Evolutionary conservation across 2,888 invertebrate genomes (phyloP).

Genomic region (Tetheella fluctuosa): DNA sequence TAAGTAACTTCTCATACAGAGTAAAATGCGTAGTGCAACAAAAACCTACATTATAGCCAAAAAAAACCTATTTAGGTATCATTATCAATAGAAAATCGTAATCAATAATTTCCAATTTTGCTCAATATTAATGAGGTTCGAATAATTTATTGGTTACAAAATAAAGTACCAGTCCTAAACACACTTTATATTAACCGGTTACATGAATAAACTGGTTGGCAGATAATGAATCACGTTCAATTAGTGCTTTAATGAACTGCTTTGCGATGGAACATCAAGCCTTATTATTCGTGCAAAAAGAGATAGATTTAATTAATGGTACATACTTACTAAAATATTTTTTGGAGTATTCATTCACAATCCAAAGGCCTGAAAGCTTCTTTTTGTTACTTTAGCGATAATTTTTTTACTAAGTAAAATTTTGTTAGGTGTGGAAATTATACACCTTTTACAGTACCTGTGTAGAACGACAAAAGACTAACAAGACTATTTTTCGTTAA

Average conservation of each 20-base stretch:
- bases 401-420: slow-evolving; percentile 4
- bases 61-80: too few relatives aligned
- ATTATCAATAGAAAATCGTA: not conserved
- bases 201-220: slow-evolving; percentile 51
- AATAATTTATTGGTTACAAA: slow-evolving; percentile 2
- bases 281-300: slow-evolving; percentile 20
- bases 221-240: slow-evolving; percentile 62
- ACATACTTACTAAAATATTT: slow-evolving; percentile 24
- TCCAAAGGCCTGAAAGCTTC: slow-evolving; percentile 33
- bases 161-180: slow-evolving; percentile 22
- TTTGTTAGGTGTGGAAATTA: not conserved
- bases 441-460: not conserved
- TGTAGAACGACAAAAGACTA: not conserved
- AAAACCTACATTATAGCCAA: too few relatives aligned
- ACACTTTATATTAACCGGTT: slow-evolving; percentile 35
- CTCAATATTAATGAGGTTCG: slow-evolving; percentile 6
- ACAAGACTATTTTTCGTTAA: slow-evolving; percentile 29
- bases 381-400: slow-evolving; percentile 19
- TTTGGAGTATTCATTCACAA: slow-evolving; percentile 25
- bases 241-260: slow-evolving; percentile 54
- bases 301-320: slow-evolving; percentile 21
- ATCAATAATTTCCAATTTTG: not conserved
- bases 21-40: too few relatives aligned
- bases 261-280: slow-evolving; percentile 34
- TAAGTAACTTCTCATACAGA: too few relatives aligned